Evolutionary conservation across 1,140 invertebrate genomes (phyloP).

Genomic region (Laodelphax striatellus): DNA sequence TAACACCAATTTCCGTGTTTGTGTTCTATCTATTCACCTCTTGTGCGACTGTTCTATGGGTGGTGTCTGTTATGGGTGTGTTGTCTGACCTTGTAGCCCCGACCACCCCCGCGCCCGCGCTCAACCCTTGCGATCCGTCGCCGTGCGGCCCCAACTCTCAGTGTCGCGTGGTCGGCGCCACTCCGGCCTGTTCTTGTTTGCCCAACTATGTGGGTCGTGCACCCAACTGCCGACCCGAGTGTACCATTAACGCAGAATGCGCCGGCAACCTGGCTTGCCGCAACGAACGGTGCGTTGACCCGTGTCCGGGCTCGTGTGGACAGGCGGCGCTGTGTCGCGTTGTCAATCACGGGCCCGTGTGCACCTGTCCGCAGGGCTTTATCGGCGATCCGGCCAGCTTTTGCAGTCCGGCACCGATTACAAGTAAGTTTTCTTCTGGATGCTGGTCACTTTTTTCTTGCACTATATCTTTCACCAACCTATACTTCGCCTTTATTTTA

Average conservation of each 20-base stretch:
- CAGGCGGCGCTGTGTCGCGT: slow-evolving; percentile 39
- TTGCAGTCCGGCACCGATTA: slow-evolving; percentile 25
- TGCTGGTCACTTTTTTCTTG: not conserved
- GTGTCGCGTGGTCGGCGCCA: slow-evolving; percentile 34
- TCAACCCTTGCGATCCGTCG: slow-evolving; percentile 36
- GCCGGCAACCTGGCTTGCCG: slow-evolving; percentile 37
- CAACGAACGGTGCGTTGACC: slow-evolving; percentile 38
- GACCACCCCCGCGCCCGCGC: slow-evolving; percentile 23
- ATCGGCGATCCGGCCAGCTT: slow-evolving; percentile 35
- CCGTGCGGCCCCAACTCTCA: slow-evolving; percentile 40
- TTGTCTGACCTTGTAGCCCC: slow-evolving; percentile 21
- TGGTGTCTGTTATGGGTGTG: too few species aligned
- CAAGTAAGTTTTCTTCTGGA: slow-evolving; percentile 17
- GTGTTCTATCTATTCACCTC: slow-evolving; percentile 15
- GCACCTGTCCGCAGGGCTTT: slow-evolving; percentile 44
- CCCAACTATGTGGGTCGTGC: slow-evolving; percentile 38
- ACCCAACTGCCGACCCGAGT: slow-evolving; percentile 40
- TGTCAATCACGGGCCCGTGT: slow-evolving; percentile 42
- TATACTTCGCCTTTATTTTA: not conserved
- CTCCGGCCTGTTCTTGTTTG: slow-evolving; percentile 37
- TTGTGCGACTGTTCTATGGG: slow-evolving; percentile 16
- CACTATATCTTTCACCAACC: not conserved
- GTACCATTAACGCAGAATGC: slow-evolving; percentile 40
- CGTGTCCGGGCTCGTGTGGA: slow-evolving; percentile 43
- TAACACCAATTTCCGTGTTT: too few species aligned